Percentiles rank a stretch among this genome's conserved stretches.
Evolutionary conservation across 2,888 invertebrate species (phyloP).

Genomic region (Phaedon cochleariae): DNA sequence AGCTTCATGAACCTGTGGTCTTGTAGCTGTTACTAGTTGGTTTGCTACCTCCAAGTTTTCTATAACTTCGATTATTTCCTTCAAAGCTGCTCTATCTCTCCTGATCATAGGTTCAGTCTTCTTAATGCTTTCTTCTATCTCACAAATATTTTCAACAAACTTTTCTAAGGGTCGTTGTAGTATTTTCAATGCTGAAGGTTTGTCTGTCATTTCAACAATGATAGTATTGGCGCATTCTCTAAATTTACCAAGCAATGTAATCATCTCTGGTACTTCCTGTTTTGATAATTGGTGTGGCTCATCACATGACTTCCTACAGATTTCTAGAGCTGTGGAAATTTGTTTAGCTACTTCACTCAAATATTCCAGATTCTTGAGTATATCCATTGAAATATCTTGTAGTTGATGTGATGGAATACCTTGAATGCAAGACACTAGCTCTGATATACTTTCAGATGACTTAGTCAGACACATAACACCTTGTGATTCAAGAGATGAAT

Average conservation of each 20-base stretch:
- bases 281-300: background rate
- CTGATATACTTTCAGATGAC: background rate
- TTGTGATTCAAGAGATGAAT: background rate
- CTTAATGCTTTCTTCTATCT: conserved; percentile 16
- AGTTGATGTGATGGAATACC: background rate
- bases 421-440: background rate
- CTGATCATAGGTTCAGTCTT: background rate
- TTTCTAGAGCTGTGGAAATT: background rate
- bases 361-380: background rate
- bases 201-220: background rate
- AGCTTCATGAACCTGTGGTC: background rate
- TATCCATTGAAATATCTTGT: background rate
- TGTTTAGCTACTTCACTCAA: background rate
- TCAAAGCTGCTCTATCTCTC: conserved; percentile 17
- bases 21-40: background rate
- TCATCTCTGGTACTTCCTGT: background rate
- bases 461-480: background rate
- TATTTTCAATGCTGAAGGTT: background rate
- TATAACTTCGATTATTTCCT: background rate
- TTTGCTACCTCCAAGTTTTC: background rate
- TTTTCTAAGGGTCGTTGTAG: background rate
- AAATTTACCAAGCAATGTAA: background rate
- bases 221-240: background rate
- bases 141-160: background rate
- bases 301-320: background rate